Evolutionary conservation across 2,113 vertebrate genomes (phyloP).

Genomic region (Callaeas wilsoni): DNA sequence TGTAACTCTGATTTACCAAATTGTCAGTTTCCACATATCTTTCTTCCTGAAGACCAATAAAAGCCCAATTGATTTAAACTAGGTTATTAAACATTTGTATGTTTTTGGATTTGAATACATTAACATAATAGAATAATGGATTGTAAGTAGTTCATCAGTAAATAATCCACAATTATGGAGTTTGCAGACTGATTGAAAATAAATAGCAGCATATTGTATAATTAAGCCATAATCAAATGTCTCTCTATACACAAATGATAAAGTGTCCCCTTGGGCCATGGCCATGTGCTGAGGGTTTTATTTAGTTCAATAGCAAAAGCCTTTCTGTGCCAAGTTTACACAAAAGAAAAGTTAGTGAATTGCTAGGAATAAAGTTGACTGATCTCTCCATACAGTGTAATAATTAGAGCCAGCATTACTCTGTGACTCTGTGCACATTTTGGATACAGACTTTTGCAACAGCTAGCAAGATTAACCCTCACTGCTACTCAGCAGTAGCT

Average conservation of each 20-base stretch:
- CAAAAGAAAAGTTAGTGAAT: constrained; percentile 67
- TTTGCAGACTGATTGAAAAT: constrained; percentile 70
- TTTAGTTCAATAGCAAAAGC: constrained; percentile 63
- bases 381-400: constrained; percentile 53
- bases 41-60: constrained; percentile 32
- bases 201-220: constrained; percentile 67
- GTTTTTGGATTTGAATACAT: constrained; percentile 58
- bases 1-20: constrained; percentile 10
- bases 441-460: constrained; percentile 39
- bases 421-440: neutral
- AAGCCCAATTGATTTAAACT: constrained; percentile 44
- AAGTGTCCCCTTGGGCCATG: constrained; percentile 66
- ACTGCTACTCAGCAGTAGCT: neutral
- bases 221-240: constrained; percentile 67
- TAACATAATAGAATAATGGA: constrained; percentile 72
- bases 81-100: constrained; percentile 49
- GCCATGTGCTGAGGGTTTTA: constrained; percentile 69
- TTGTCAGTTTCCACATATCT: constrained; percentile 9
- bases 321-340: constrained; percentile 64
- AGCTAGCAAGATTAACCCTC: constrained; percentile 45
- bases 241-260: constrained; percentile 68
- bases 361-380: constrained; percentile 63
- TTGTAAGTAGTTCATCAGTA: constrained; percentile 72
- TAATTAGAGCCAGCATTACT: constrained; percentile 56
- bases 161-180: constrained; percentile 70